Percentiles rank a stretch among this genome's conserved stretches.
Conservation (phyloP, 92 coral and sea anemone species). For the Bergia puertoricense region DNA sequence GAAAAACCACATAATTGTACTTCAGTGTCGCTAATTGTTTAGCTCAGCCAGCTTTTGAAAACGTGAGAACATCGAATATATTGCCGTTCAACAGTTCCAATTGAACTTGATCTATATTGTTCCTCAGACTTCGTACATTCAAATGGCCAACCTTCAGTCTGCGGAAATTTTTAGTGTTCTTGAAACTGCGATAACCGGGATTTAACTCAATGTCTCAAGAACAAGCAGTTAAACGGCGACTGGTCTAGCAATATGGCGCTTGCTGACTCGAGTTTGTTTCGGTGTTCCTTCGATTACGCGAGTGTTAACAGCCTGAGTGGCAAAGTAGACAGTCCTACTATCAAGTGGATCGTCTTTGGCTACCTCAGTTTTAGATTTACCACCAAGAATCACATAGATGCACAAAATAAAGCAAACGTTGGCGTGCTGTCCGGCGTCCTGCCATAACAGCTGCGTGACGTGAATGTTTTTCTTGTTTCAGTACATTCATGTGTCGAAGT, state of each 20-base stretch:
- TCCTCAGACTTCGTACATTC: conserved; percentile 34
- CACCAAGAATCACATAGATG: background rate
- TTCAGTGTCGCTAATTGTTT: conserved; percentile 37
- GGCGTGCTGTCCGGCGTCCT: background rate
- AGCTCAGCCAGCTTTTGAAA: conserved; percentile 34
- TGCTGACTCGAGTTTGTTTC: background rate
- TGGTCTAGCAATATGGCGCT: conserved; percentile 10
- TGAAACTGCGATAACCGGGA: conserved; percentile 14
- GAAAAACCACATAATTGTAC: conserved; percentile 29
- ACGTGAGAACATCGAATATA: conserved; percentile 30
- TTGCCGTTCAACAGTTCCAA: conserved; percentile 19
- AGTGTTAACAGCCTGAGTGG: background rate
- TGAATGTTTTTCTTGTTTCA: no score
- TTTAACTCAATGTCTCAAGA: conserved; percentile 29
- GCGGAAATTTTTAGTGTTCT: background rate
- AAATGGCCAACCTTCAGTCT: conserved; percentile 23
- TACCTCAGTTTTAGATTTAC: background rate
- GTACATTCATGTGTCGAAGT: no score
- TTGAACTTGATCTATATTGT: conserved; percentile 24
- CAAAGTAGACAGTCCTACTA: background rate
- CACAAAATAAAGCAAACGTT: background rate
- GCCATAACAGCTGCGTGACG: background rate
- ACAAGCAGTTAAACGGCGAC: background rate
- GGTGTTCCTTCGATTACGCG: background rate
- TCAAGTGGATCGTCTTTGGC: background rate